Evolutionary conservation across 2,113 vertebrate species (phyloP).

Genomic region (Bubo blakistoni): DNA sequence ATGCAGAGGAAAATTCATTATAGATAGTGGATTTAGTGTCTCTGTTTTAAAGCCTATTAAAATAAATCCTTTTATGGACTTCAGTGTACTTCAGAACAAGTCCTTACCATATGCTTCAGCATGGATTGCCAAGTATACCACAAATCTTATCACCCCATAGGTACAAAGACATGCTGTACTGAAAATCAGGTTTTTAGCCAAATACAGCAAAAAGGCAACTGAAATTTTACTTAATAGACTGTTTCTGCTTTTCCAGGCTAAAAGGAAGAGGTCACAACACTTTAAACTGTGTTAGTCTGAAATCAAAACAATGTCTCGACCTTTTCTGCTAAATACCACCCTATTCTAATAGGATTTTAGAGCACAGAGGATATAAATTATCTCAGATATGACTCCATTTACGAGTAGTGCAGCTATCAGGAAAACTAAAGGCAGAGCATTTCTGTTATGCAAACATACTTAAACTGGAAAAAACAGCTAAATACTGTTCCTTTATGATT

Average conservation of each 20-base stretch:
- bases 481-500: not conserved
- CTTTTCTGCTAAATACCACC: not conserved
- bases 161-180: not conserved
- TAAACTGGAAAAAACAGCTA: not conserved
- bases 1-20: not conserved
- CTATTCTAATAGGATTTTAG: not conserved
- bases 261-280: not conserved
- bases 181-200: not conserved
- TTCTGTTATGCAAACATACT: not conserved
- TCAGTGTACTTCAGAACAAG: not conserved
- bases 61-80: not conserved
- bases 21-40: not conserved
- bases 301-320: not conserved
- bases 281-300: not conserved
- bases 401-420: not conserved
- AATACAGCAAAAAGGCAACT: not conserved
- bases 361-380: not conserved
- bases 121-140: not conserved
- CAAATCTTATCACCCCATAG: accelerated
- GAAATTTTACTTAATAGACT: not conserved
- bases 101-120: not conserved
- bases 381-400: not conserved
- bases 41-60: not conserved
- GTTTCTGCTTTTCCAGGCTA: not conserved
- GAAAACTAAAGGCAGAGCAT: not conserved